Conservation (phyloP, 2,113 vertebrate genomes). For the rat (Rattus norvegicus) region GRCr8 NC_086023.1:137486501-137487000, state of each 20-base stretch:
- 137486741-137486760: not conserved
- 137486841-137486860: not conserved
- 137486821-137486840: not conserved
- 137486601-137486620: not conserved
- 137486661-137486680: not conserved
- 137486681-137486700: not conserved
- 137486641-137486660: not conserved
- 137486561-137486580: not conserved
- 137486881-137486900: not conserved
- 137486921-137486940: not conserved
- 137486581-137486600: not conserved
- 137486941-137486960: not conserved
- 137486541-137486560: not conserved
- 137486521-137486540: not conserved
- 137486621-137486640: not conserved
- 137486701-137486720: not conserved
- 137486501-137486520: not conserved
- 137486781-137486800: not conserved
- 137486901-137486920: not conserved
- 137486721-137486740: not conserved
- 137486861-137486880: not conserved
- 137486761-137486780: not conserved
- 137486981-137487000: not conserved
- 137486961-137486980: not conserved
- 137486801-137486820: not conserved